These are phyloP conservation scores for Melanocharis versteri DNA, from an alignment of 2,113 vertebrate species.

Conservation along the genomic window DNA sequence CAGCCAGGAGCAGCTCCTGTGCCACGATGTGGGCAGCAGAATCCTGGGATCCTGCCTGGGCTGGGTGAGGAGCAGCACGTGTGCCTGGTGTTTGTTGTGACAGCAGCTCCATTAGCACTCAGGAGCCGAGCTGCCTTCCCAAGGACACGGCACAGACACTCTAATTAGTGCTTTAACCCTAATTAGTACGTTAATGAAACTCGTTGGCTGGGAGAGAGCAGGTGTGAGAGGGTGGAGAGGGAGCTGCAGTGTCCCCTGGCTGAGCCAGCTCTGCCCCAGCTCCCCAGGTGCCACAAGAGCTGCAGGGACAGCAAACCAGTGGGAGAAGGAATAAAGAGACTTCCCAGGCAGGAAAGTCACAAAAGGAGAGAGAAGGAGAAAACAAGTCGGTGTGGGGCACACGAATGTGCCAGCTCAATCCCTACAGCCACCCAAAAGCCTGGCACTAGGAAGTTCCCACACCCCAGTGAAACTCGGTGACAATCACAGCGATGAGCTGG, in stretches of 20 bases:
- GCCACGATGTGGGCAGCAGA: fast-evolving
- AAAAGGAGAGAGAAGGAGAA: not conserved
- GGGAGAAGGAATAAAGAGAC: not conserved
- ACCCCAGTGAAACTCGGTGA: not conserved
- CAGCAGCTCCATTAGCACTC: not conserved
- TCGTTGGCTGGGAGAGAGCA: not conserved
- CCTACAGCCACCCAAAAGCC: not conserved
- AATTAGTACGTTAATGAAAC: not conserved
- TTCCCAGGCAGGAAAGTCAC: not conserved
- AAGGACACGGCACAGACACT: not conserved
- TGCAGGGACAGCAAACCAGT: not conserved
- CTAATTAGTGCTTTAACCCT: conserved; percentile 16
- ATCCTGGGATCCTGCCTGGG: not conserved
- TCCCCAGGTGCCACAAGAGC: not conserved
- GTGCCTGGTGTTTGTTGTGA: not conserved
- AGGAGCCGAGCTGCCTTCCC: not conserved
- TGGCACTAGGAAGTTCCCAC: not conserved
- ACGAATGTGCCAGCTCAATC: fast-evolving
- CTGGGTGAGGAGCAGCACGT: not conserved
- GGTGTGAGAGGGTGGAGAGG: not conserved
- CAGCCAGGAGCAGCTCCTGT: not conserved
- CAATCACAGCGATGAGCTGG: not conserved
- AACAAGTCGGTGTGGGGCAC: not conserved
- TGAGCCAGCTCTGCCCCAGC: not conserved
- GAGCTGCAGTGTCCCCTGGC: not conserved